These are phyloP conservation scores for Epinotia ramella DNA, from an alignment of 2,888 invertebrate genomes.

Conservation along the genomic window DNA sequence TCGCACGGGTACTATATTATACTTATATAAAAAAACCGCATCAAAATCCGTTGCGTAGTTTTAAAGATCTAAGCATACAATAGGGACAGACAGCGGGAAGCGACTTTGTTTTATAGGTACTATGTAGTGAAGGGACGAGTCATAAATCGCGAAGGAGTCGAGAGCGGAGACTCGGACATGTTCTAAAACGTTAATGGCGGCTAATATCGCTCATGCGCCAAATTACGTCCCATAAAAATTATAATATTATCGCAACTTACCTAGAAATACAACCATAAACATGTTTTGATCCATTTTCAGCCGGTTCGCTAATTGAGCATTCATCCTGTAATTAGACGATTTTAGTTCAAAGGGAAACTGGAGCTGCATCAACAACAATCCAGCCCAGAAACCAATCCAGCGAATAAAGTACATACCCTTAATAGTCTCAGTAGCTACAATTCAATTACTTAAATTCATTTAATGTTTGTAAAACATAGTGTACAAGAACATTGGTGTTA, in stretches of 20 bases:
- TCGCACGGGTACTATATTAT: no score
- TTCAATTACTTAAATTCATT: no score
- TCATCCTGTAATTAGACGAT: constrained; percentile 30
- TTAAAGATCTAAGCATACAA: no score
- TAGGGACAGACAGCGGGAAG: no score
- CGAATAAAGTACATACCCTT: neutral
- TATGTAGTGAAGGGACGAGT: neutral
- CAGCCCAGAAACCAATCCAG: neutral
- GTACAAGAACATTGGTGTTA: no score
- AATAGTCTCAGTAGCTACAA: neutral
- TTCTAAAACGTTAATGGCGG: constrained; percentile 48
- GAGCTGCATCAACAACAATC: neutral
- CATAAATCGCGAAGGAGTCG: constrained; percentile 16
- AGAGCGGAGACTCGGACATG: constrained; percentile 26
- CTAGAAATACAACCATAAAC: constrained; percentile 47
- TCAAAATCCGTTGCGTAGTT: no score
- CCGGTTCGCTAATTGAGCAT: constrained; percentile 40
- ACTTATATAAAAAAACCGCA: no score
- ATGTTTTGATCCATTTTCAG: constrained; percentile 41
- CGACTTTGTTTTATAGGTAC: no score
- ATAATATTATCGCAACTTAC: constrained; percentile 50
- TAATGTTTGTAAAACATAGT: no score
- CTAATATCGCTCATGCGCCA: constrained; percentile 49
- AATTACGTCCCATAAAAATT: constrained; percentile 53
- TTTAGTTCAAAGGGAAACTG: constrained; percentile 26